Conservation (phyloP, 2,888 invertebrate species). For the Pheosia tremula region DNA sequence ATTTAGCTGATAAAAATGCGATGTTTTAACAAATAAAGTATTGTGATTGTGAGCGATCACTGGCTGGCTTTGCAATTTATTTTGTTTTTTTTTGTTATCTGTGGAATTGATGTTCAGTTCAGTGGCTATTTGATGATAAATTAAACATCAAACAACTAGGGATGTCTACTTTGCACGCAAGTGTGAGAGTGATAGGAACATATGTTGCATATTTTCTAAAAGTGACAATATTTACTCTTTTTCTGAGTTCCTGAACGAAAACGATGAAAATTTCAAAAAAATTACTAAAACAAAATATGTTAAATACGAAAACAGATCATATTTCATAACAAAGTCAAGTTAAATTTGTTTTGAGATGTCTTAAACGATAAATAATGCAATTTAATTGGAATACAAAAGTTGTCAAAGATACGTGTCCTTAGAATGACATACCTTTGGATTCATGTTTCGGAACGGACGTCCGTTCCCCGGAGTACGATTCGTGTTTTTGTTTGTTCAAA, state of each 20-base stretch:
- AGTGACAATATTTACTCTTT: background rate
- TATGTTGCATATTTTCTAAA: background rate
- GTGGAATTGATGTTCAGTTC: background rate
- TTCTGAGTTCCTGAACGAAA: too few relatives aligned
- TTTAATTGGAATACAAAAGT: background rate
- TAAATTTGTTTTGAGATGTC: too few relatives aligned
- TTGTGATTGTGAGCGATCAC: too few relatives aligned
- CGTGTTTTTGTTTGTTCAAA: constrained; percentile 36
- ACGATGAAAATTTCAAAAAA: too few relatives aligned
- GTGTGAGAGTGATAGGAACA: background rate
- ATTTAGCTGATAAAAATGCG: background rate
- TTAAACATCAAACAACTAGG: background rate
- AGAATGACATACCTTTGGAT: background rate
- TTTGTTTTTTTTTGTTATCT: background rate
- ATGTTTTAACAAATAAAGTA: too few relatives aligned
- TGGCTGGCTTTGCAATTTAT: background rate
- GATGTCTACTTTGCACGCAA: background rate
- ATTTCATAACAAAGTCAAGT: too few relatives aligned
- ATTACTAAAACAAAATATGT: too few relatives aligned
- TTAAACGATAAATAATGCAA: too few relatives aligned
- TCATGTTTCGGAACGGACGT: constrained; percentile 34
- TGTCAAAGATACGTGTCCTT: background rate
- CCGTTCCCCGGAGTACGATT: constrained; percentile 13
- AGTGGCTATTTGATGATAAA: background rate
- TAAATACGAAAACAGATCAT: too few relatives aligned